Base-by-base conservation (phyloP, 2,888 invertebrate species). In the Phyto melanocephala region DNA sequence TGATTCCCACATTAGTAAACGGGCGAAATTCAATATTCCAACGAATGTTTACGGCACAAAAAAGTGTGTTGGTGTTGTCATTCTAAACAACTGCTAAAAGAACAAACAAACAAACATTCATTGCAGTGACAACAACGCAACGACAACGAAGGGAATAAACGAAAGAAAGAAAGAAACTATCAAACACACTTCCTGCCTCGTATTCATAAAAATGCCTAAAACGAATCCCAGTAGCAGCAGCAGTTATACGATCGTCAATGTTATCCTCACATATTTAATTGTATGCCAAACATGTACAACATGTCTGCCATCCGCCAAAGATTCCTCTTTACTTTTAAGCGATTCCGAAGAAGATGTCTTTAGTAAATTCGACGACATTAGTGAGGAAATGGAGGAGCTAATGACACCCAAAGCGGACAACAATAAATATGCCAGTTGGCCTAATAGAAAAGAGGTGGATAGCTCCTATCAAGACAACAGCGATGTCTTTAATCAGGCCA, bases 321-420 rank as follows among this genome's bases (percentile, higher is more conserved):
- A 79, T 54, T 75, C 81, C 13, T 52, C 75, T 40, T 65, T 82
- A 37, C 65, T 75, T 37, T 45, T 71, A 54, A 75, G n/a, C 67
- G 82, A 79, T 24, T 79, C 79, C 75, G 82, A 82, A 60, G 82
- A 82, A 71, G 82, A 82, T 71, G 54, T 82, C 13, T 82, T 82
- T 71, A 76, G 82, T 54, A 82, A 79, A 79, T 82, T 82, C 58
- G 82, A 82, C 60, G 82, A 82, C 8, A 45, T 82, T 10, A 82
- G 82, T 5, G 82, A 82, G 20, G 82, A 82, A 76, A 33, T 82
- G 71, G 75, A 79, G 24, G 75, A 79, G 24, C 22, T 70, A 24
- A 75, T 75, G 56, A 81, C 81, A 56, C 75, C 78, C 45, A 75
- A 79, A 33, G 50, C 52, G 10, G 82, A 79, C 4, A 54, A 8